Percentiles rank a stretch among this genome's conserved stretches.
phyloP scores from a whole-genome alignment of 2,888 invertebrate species.

The Thereva nobilitata region DNA sequence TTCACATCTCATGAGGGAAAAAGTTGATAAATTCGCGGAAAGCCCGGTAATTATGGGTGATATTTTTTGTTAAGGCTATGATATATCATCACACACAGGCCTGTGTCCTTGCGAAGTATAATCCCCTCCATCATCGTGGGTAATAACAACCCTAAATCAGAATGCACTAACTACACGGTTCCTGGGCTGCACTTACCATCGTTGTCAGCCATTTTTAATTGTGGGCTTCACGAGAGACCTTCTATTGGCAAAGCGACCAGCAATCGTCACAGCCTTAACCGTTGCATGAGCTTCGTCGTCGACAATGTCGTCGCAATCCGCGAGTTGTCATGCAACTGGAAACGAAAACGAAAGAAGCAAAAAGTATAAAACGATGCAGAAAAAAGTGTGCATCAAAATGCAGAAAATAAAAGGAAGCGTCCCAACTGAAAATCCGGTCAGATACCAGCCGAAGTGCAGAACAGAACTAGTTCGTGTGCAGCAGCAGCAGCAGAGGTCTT shows the following conservation, averaged over 20 bases:
- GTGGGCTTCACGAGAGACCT: not conserved
- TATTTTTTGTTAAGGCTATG: conserved; percentile 8
- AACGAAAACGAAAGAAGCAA: not conserved
- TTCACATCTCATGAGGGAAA: conserved; percentile 15
- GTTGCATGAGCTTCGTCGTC: conserved; percentile 4
- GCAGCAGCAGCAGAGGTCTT: not conserved
- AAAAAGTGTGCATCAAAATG: conserved; percentile 10
- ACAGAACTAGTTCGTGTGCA: too few relatives aligned
- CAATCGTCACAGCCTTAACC: not conserved
- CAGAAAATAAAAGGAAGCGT: not conserved
- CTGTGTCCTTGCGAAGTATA: too few relatives aligned
- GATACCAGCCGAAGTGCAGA: too few relatives aligned
- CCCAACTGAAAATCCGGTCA: not conserved
- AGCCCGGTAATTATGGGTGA: conserved; percentile 16
- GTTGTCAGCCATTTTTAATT: conserved; percentile 18
- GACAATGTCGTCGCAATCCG: conserved; percentile 3
- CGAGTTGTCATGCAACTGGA: not conserved
- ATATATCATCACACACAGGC: conserved; percentile 3
- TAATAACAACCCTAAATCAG: too few relatives aligned
- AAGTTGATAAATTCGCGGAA: conserved; percentile 25
- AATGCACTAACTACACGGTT: too few relatives aligned
- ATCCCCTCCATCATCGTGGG: too few relatives aligned
- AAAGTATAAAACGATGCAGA: not conserved
- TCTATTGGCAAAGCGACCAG: conserved; percentile 6
- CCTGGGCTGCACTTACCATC: not conserved